phyloP scores from a whole-genome alignment of 2,888 invertebrate species.

The Tetragnatha montana region DNA sequence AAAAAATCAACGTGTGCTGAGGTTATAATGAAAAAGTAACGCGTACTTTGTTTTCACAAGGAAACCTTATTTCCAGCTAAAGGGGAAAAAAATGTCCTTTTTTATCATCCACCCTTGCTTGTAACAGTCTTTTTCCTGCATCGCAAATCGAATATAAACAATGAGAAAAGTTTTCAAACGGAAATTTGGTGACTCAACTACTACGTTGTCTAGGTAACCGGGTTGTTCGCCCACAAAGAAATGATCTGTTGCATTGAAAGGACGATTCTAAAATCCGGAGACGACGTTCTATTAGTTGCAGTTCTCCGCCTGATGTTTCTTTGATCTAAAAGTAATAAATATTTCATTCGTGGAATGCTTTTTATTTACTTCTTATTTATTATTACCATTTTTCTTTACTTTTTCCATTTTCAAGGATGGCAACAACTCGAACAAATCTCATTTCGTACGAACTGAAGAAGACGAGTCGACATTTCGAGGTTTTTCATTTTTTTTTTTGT shows the following conservation, averaged over 20 bases:
- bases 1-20: neutral
- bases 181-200: slow-evolving; percentile 40
- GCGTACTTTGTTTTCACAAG: slow-evolving; percentile 25
- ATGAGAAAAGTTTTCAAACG: slow-evolving; percentile 54
- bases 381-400: slow-evolving; percentile 31
- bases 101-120: slow-evolving; percentile 12
- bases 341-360: slow-evolving; percentile 49
- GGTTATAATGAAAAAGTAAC: neutral
- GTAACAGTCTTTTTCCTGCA: slow-evolving; percentile 45
- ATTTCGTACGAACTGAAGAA: slow-evolving; percentile 36
- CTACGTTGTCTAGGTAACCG: slow-evolving; percentile 52
- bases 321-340: slow-evolving; percentile 65
- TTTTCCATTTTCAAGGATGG: slow-evolving; percentile 20
- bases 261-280: slow-evolving; percentile 45
- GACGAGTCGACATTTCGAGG: slow-evolving; percentile 46
- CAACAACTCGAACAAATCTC: slow-evolving; percentile 56
- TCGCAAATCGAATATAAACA: slow-evolving; percentile 58
- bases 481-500: slow-evolving; percentile 21
- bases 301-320: slow-evolving; percentile 50
- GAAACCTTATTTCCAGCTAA: slow-evolving; percentile 32
- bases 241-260: slow-evolving; percentile 48
- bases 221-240: slow-evolving; percentile 35
- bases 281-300: slow-evolving; percentile 57
- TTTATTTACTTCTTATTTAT: slow-evolving; percentile 14
- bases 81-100: slow-evolving; percentile 3